These are phyloP conservation scores for Rhinoptilus africanus DNA, from an alignment of 2,113 vertebrate genomes.

Conservation along the genomic window DNA sequence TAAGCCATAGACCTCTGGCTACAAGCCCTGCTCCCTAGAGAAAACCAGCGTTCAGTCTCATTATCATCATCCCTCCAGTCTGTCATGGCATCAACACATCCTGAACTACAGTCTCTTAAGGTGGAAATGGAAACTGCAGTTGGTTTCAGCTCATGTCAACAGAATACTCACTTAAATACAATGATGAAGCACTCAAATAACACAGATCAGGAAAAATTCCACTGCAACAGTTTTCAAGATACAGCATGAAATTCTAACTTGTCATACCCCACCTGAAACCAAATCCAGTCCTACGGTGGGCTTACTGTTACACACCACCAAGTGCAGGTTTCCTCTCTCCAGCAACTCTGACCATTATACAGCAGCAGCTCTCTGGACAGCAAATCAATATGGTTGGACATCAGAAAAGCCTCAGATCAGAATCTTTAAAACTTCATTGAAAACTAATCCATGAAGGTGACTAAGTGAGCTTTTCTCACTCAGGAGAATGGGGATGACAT, in stretches of 20 bases:
- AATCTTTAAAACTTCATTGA: not conserved
- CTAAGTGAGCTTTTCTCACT: not conserved
- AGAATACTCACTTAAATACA: not conserved
- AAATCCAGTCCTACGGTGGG: not conserved
- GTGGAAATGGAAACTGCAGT: not conserved
- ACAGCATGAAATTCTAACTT: not conserved
- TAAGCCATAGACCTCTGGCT: not conserved
- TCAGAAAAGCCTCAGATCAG: not conserved
- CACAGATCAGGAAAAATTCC: not conserved
- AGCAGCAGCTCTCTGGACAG: not conserved
- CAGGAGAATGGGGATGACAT: not conserved
- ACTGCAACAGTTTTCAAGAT: not conserved
- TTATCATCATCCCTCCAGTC: not conserved
- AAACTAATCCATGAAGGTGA: not conserved
- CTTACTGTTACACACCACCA: not conserved
- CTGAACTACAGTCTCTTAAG: not conserved
- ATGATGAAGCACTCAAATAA: not conserved
- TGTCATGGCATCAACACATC: not conserved
- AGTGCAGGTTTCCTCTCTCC: not conserved
- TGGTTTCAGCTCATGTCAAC: not conserved
- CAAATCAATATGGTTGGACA: not conserved
- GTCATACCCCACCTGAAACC: not conserved
- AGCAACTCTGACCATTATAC: not conserved
- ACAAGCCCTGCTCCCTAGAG: not conserved
- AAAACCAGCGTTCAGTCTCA: not conserved